Evolutionary conservation across 1,140 invertebrate genomes (phyloP), one percentile per base, ranked within the genome.

Genomic region (Parasteatoda tepidariorum): DNA sequence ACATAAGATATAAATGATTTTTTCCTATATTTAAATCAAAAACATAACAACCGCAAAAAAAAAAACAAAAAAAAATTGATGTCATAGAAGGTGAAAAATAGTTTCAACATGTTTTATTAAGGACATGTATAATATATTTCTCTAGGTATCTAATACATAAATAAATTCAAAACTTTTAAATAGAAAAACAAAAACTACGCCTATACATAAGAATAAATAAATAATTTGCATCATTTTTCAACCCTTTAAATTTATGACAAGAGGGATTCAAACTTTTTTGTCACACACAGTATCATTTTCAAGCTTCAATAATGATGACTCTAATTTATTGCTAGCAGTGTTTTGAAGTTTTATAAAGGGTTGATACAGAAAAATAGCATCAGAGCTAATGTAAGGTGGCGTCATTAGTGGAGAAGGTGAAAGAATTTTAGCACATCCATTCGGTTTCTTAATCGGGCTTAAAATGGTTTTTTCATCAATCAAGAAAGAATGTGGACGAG

Each of bases 381-480:
- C 76, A 59, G 41, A 30, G n/a, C 38, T 15, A 3, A 26, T 13
- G 22, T 81, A 81, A 38, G 76, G 66, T 1, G 66, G 66, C 2
- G 76, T 81, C 18, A 59, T 38, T 18, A 81, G 22, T 22, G 24
- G 18, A 22, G 62, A 66, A 66, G 38, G 26, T 28, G 2, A 26
- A 30, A 38, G 18, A 59, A 54, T 11, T 55, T 11, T 54, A 38
- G 15, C 6, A 48, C 18, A n/a, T 28, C 34, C 4, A 30, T 41
- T 41, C 24, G 54, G 11, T 59, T 78, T 73, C 34, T 73, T 81
- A 30, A 81, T 81, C 11, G 76, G 76, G 48, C 76, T 81, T 15
- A 81, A 30, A n/a, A 81, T 33, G 6, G 64, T 81, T 41, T 81
- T 70, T 30, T 81, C 76, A 81, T 68, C 54, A 48, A 48, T 48